Base-by-base conservation (phyloP, 2,113 vertebrate species). In the Odontophorus gujanensis region DNA sequence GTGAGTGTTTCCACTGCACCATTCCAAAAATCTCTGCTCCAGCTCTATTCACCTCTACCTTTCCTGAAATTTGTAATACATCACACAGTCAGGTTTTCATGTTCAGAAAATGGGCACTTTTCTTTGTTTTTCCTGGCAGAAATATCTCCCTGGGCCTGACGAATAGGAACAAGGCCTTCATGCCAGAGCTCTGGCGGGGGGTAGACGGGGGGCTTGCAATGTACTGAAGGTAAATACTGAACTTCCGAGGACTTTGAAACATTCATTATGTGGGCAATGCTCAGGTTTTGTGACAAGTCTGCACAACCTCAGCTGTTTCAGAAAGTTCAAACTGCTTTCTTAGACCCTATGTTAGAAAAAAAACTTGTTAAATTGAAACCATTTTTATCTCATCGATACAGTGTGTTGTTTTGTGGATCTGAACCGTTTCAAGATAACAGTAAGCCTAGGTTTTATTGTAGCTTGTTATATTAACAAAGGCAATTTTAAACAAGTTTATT, bases 261-360 rank as follows among this genome's bases (percentile, higher is more conserved):
- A n/a, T 47, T 2, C 22, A n/a, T 2, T 3, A 12, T 6, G 14
- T 22, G 48, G 34, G 30, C 18, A 58, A 30, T 18, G 25, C 9
- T 30, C 4, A 9, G 17, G 11, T 61, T 92, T 88, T 55, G 32
- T 63, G 42, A 15, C 21, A 63, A 67, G 16, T 55, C 40, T 65
- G 13, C 82, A 38, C 5, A 85, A 7, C 28, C 67, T 87, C 30
- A 47, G 21, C 7, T 55, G 34, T 67, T 80, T 81, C 20, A 43
- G 62, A 34, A 43, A 67, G 34, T 67, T 67, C 5, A n/a, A 11
- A 47, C 34, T 72, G 8, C 9, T 80, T 71, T 63, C 21, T 73
- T 0, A 0, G 21, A 32, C 8, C 67, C 8, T 0, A 0, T 20
- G n/a, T 21, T 81, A 48, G 75, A 74, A 34, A 4, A 3, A 34